phyloP scores from a whole-genome alignment of 2,113 vertebrate genomes.

The Colistium nudipinnis region DNA sequence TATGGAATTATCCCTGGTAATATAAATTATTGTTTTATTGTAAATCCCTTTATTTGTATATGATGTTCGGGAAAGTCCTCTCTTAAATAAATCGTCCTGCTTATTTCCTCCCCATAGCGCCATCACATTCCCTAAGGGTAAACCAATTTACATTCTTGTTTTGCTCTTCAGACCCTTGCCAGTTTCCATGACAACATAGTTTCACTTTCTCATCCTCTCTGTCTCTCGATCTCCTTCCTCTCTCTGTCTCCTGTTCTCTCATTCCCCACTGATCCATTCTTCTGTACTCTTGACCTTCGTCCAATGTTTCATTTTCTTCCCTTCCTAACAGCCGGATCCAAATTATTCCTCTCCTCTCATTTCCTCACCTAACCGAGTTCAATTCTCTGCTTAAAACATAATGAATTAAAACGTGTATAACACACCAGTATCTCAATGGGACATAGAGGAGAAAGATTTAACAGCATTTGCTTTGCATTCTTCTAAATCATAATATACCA shows the following conservation, averaged over 20 bases:
- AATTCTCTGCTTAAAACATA: slow-evolving; percentile 56
- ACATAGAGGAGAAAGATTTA: slow-evolving; percentile 14
- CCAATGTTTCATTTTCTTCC: slow-evolving; percentile 66
- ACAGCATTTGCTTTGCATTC: slow-evolving; percentile 54
- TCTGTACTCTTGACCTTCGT: slow-evolving; percentile 72
- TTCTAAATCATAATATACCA: slow-evolving; percentile 33
- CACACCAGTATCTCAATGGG: neutral
- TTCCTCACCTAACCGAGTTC: slow-evolving; percentile 69
- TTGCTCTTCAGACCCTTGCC: slow-evolving; percentile 86
- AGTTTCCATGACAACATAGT: slow-evolving; percentile 95
- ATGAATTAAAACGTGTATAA: slow-evolving; percentile 42
- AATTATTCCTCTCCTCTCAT: slow-evolving; percentile 59
- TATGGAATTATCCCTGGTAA: slow-evolving; percentile 6
- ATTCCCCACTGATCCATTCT: slow-evolving; percentile 64
- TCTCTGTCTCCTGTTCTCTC: slow-evolving; percentile 38
- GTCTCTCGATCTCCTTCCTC: slow-evolving; percentile 36
- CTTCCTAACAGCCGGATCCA: slow-evolving; percentile 54
- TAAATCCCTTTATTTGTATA: slow-evolving; percentile 23
- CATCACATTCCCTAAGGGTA: slow-evolving; percentile 79
- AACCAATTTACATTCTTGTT: slow-evolving; percentile 89
- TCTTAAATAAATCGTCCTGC: slow-evolving; percentile 44
- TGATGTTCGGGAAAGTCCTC: slow-evolving; percentile 20
- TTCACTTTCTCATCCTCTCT: slow-evolving; percentile 83
- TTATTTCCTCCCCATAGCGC: slow-evolving; percentile 65
- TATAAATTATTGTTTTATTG: slow-evolving; percentile 12